Evolutionary conservation across 2,113 vertebrate species (phyloP).

Genomic region (Nematolebias whitei): DNA sequence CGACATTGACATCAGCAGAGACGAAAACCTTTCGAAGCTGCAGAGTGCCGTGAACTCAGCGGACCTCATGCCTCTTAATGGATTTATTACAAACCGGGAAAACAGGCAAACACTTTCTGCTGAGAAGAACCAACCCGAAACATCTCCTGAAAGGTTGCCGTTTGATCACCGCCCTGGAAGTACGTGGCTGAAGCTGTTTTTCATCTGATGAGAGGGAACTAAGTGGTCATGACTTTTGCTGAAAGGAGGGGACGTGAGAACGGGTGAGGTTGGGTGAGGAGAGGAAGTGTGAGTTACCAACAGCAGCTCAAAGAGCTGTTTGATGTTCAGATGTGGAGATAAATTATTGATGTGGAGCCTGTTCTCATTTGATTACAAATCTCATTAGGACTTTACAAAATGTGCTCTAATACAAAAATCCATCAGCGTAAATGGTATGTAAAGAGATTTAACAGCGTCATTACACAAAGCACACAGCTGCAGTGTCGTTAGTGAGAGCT

Average conservation of each 20-base stretch:
- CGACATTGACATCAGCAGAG: not conserved
- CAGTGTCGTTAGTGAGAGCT: not conserved
- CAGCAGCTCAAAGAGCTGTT: slow-evolving; percentile 42
- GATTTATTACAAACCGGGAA: slow-evolving; percentile 18
- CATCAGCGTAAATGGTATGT: slow-evolving; percentile 33
- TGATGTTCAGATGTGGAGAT: slow-evolving; percentile 52
- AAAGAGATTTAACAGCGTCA: slow-evolving; percentile 39
- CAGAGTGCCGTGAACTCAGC: not conserved
- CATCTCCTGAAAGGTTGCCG: not conserved
- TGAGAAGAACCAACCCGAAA: not conserved
- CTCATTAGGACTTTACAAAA: slow-evolving; percentile 53
- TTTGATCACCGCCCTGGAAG: slow-evolving; percentile 23
- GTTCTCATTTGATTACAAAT: slow-evolving; percentile 55
- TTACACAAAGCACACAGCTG: slow-evolving; percentile 30
- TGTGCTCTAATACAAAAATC: slow-evolving; percentile 46
- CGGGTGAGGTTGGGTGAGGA: not conserved
- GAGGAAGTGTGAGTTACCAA: slow-evolving; percentile 33
- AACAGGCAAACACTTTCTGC: slow-evolving; percentile 3
- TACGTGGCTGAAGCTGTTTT: slow-evolving; percentile 18
- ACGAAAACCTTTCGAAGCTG: slow-evolving; percentile 1
- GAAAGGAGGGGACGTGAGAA: not conserved
- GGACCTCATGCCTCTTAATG: slow-evolving; percentile 7
- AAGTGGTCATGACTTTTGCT: slow-evolving; percentile 24
- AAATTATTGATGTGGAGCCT: slow-evolving; percentile 53
- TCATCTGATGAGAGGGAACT: slow-evolving; percentile 24